A percentile compares a stretch with the other conserved stretches of the same genome.
Evolutionary conservation across 2,797 vertebrate genomes (phyloP).

Genomic region (Acanthurus tractus): DNA sequence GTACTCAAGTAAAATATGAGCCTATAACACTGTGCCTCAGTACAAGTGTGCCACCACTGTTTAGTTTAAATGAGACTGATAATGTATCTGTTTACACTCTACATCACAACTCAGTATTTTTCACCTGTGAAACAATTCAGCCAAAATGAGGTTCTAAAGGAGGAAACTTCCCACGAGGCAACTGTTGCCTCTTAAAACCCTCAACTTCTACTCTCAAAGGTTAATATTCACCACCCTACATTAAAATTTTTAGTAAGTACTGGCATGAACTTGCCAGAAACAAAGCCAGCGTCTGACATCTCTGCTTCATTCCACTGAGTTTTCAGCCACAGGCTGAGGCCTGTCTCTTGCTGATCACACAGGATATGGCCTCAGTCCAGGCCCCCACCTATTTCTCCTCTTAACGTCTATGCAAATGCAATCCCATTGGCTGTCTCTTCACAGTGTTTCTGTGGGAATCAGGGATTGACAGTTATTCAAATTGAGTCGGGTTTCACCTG

Average conservation of each 20-base stretch:
- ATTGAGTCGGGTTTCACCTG: conserved; percentile 67
- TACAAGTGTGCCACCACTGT: background rate
- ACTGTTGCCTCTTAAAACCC: background rate
- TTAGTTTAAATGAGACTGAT: background rate
- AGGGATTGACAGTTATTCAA: conserved; percentile 82
- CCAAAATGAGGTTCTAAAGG: background rate
- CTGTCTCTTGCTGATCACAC: conserved; percentile 64
- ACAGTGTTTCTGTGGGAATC: conserved; percentile 70
- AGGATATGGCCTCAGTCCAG: conserved; percentile 77
- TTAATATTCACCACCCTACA: background rate
- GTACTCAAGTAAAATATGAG: too few species aligned
- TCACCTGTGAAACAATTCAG: background rate
- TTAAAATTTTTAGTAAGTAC: conserved; percentile 1
- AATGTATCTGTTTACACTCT: background rate
- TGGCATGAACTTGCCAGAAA: conserved; percentile 49
- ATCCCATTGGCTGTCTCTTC: conserved; percentile 44
- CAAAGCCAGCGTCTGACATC: conserved; percentile 29
- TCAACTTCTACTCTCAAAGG: background rate
- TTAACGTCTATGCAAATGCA: conserved; percentile 78
- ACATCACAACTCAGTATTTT: conserved; percentile 8
- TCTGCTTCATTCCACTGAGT: conserved; percentile 59
- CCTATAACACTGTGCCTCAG: background rate
- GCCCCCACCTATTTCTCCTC: conserved; percentile 62
- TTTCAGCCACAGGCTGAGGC: conserved; percentile 69
- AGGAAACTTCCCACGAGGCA: background rate